Percentiles rank a stretch among this genome's conserved stretches.
phyloP scores from a whole-genome alignment of 2,888 invertebrate species.

The Anoplius nigerrimus region DNA sequence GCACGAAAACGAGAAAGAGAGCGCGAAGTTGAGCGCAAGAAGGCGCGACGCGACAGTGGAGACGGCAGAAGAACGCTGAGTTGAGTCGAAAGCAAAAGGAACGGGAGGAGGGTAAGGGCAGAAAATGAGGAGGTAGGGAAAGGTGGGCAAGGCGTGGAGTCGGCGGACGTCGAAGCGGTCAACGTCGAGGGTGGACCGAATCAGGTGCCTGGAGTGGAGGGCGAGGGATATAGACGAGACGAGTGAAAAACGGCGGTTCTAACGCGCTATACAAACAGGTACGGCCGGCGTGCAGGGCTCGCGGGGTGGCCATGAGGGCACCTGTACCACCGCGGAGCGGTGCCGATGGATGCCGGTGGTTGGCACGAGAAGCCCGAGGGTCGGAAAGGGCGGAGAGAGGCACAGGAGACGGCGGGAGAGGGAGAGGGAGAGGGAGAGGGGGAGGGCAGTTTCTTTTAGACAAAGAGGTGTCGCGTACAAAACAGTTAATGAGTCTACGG shows the following conservation, averaged over 20 bases:
- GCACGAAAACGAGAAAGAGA: too few species aligned
- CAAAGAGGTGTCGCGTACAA: constrained; percentile 73
- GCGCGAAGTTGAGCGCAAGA: too few species aligned
- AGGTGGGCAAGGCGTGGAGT: too few species aligned
- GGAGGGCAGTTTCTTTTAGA: constrained; percentile 61
- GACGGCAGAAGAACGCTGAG: too few species aligned
- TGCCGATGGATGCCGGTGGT: not conserved
- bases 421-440: constrained; percentile 14
- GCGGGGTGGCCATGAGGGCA: constrained; percentile 14
- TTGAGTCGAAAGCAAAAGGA: too few species aligned
- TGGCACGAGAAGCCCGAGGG: constrained; percentile 15
- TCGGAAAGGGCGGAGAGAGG: constrained; percentile 2
- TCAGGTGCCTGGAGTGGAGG: not conserved
- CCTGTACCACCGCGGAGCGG: not conserved
- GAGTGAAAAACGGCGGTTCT: constrained; percentile 54
- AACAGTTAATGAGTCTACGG: constrained; percentile 73
- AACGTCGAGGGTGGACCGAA: constrained; percentile 27
- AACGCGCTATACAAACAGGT: constrained; percentile 62
- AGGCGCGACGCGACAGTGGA: too few species aligned
- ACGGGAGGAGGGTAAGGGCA: too few species aligned
- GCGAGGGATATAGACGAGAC: constrained; percentile 22
- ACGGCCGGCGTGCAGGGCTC: constrained; percentile 24
- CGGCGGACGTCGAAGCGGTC: not conserved
- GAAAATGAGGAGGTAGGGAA: too few species aligned
- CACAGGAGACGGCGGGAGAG: not conserved